phyloP scores from a whole-genome alignment of 2,113 vertebrate genomes.

The Setophaga coronata region DNA sequence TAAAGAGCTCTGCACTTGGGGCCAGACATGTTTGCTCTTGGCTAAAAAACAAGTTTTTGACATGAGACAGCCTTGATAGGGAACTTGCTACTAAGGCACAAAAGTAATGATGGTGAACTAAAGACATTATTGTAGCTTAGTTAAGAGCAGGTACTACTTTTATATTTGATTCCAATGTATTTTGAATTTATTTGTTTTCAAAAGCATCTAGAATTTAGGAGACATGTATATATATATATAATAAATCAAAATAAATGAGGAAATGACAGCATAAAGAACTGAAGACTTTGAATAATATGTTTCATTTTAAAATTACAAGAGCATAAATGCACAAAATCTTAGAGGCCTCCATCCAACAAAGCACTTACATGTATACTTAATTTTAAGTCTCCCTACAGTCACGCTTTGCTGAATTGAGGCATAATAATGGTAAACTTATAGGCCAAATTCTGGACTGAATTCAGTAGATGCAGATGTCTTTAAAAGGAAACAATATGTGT shows the following conservation, averaged over 20 bases:
- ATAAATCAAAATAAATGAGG: slow-evolving; percentile 28
- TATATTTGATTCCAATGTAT: neutral
- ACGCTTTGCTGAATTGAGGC: slow-evolving; percentile 50
- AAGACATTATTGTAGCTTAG: neutral
- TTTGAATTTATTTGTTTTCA: neutral
- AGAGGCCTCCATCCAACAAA: slow-evolving; percentile 44
- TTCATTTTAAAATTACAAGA: slow-evolving; percentile 52
- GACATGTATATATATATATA: neutral
- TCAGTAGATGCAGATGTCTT: slow-evolving; percentile 65
- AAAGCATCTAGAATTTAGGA: neutral
- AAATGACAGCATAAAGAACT: slow-evolving; percentile 29
- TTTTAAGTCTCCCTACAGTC: slow-evolving; percentile 44
- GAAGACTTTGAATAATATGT: slow-evolving; percentile 10
- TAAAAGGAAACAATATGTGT: slow-evolving; percentile 68
- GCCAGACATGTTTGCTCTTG: neutral
- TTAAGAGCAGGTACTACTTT: neutral
- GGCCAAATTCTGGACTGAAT: slow-evolving; percentile 53
- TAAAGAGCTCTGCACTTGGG: neutral
- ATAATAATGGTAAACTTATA: slow-evolving; percentile 57
- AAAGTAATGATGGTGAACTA: neutral
- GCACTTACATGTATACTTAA: slow-evolving; percentile 42
- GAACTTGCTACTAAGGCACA: neutral
- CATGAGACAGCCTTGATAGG: neutral
- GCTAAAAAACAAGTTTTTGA: neutral
- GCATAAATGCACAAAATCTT: slow-evolving; percentile 27